Evolutionary conservation across 2,797 vertebrate genomes (phyloP).

Genomic region (Dipus sagitta): DNA sequence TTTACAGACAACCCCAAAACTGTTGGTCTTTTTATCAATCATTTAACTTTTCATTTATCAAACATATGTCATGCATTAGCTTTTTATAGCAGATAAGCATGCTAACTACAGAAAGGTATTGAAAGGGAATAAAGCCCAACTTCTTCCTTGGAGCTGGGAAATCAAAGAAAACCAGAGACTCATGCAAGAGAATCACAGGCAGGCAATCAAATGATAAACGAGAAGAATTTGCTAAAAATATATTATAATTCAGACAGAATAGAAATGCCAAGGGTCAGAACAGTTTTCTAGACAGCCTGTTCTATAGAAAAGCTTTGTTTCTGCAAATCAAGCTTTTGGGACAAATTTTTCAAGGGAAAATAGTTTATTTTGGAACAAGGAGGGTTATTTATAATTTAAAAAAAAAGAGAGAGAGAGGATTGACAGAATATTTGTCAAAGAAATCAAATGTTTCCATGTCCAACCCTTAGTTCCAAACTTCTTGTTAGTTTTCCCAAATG

Average conservation of each 20-base stretch:
- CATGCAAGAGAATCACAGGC: not conserved
- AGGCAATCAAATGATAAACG: not conserved
- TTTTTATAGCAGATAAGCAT: not conserved
- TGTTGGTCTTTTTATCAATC: not conserved
- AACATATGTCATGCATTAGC: not conserved
- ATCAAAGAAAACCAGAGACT: not conserved
- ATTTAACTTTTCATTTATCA: slow-evolving; percentile 17
- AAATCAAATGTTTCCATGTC: slow-evolving; percentile 71
- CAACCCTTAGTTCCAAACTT: slow-evolving; percentile 35
- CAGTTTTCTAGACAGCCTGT: slow-evolving; percentile 18
- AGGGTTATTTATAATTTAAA: slow-evolving; percentile 49
- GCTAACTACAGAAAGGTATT: not conserved
- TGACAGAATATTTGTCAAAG: slow-evolving; percentile 59
- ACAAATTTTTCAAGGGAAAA: slow-evolving; percentile 60
- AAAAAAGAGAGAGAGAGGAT: not conserved
- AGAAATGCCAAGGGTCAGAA: not conserved
- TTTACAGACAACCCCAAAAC: slow-evolving; percentile 26
- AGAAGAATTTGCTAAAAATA: not conserved
- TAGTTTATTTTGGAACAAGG: slow-evolving; percentile 69
- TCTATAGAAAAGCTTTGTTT: slow-evolving; percentile 47
- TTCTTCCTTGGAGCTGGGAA: not conserved
- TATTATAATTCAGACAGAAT: slow-evolving; percentile 16
- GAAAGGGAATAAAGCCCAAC: not conserved
- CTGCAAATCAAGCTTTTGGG: slow-evolving; percentile 23
- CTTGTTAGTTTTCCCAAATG: slow-evolving; percentile 62